phyloP scores from a whole-genome alignment of 2,797 vertebrate genomes.

The Halcyon badia region DNA sequence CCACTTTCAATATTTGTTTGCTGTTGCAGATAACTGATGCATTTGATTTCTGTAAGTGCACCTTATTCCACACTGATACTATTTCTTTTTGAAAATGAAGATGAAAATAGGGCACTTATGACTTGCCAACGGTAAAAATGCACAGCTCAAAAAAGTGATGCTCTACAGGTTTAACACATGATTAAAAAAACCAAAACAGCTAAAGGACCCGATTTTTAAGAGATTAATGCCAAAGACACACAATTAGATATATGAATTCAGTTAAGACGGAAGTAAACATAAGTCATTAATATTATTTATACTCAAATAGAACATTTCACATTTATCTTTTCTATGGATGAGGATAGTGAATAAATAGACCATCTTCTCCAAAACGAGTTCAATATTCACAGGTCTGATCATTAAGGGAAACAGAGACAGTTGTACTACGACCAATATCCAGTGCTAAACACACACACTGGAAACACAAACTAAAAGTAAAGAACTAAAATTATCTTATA shows the following conservation, averaged over 20 bases:
- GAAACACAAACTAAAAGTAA: background rate
- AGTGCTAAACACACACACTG: background rate
- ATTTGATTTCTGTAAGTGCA: background rate
- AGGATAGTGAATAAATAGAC: background rate
- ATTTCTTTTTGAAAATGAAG: background rate
- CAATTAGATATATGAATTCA: background rate
- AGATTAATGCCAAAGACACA: background rate
- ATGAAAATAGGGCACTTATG: background rate
- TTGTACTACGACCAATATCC: background rate
- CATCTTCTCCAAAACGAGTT: background rate
- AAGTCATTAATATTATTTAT: background rate
- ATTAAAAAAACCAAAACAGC: background rate
- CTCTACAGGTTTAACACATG: background rate
- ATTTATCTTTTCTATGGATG: background rate
- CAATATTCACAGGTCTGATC: background rate
- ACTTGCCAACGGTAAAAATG: background rate
- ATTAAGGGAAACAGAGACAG: background rate
- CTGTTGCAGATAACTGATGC: background rate
- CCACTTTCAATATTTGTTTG: background rate
- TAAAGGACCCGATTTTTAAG: background rate
- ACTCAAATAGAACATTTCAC: background rate
- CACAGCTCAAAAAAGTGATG: background rate
- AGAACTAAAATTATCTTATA: background rate
- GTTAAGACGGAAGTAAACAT: background rate
- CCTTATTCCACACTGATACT: background rate